Base-by-base conservation (phyloP, 2,113 vertebrate genomes). In the Barnardius zonarius region DNA sequence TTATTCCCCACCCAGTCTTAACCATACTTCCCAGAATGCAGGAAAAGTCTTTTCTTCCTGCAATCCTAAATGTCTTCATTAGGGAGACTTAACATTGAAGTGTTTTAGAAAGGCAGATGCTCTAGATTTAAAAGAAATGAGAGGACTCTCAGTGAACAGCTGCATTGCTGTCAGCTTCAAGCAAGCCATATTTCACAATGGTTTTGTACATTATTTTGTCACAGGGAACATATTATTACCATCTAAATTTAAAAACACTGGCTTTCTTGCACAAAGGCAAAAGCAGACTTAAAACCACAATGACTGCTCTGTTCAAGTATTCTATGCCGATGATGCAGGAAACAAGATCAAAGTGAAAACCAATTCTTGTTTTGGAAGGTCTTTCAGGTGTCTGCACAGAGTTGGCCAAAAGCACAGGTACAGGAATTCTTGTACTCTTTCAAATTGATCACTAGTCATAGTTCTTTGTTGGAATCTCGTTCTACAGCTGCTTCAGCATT, bases 201-300 rank as follows among this genome's bases (percentile, higher is more conserved):
- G 27, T 23, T 95, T 83, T 46, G 48, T 64, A 73, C 79, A 35
- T 94, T 75, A 81, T 73, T 95, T 93, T 94, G 92, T 96, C 91
- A 76, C 66, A 86, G 81, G 80, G 63, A 95, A 94, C 90, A 64
- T 95, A 82, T 86, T 86, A 95, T 95, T 93, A 92, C 52, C 62
- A 49, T 95, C 94, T 94, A 96, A 93, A 96, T 95, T 94, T 95
- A 93, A 95, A 93, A 88, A 44, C 79, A 66, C 81, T 87, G 86
- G 52, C 81, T 91, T 90, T 80, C 67, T 39, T 90, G 43, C 74
- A 92, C 3, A 4, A 88, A 79, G 90, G 83, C 80, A 74, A 82
- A 76, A 67, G 85, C 79, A 93, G 87, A 64, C 88, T 86, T 75
- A 51, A 94, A 95, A 73, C 93, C 94, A 86, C 79, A 86, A 64